Conservation (phyloP, 1,140 invertebrate species). For the Hetaerina americana region DNA sequence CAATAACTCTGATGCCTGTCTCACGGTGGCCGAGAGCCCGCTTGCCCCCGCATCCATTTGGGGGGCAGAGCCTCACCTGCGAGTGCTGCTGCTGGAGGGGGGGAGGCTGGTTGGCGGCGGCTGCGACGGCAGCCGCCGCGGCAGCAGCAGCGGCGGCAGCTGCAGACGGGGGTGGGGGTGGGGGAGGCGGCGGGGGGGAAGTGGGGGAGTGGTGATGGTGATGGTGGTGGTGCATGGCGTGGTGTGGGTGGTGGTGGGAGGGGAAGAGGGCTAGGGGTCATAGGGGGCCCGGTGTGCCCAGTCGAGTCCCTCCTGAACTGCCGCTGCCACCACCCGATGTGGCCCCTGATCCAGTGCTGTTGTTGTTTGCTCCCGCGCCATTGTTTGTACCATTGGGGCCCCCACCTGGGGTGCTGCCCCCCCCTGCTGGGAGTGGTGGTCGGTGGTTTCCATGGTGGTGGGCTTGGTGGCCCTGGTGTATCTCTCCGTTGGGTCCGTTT, state of each 20-base stretch:
- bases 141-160: not conserved
- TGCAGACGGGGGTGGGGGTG: not conserved
- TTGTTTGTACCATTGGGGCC: not conserved
- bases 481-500: not conserved
- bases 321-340: not conserved
- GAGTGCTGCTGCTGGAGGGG: not conserved
- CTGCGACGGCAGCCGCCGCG: no score
- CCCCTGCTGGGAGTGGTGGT: not conserved
- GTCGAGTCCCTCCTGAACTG: not conserved
- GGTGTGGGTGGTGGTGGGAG: not conserved
- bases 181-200: not conserved
- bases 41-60: no score
- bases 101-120: not conserved
- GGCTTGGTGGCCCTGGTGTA: not conserved
- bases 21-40: no score
- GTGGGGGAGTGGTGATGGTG: not conserved
- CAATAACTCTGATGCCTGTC: no score
- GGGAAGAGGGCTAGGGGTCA: not conserved
- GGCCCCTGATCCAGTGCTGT: not conserved
- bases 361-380: not conserved
- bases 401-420: not conserved
- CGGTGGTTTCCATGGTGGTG: not conserved
- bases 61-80: no score
- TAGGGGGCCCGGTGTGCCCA: not conserved
- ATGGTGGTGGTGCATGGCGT: not conserved